Evolutionary conservation across 2,797 vertebrate species (phyloP), one percentile per base, ranked within the genome.

Genomic region (Enteromius thamalakanensis): DNA sequence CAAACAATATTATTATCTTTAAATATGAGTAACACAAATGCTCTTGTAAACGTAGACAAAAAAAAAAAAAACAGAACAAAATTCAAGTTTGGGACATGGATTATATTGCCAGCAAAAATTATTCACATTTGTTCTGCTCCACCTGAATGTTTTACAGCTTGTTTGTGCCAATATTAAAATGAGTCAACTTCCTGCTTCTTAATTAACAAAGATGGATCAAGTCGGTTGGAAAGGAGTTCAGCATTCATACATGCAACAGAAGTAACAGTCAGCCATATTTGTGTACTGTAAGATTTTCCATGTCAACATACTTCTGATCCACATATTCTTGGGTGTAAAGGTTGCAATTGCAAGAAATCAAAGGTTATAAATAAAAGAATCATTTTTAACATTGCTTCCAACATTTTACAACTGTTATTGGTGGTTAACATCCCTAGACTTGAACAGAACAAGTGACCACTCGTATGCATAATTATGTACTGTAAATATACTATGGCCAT

Each of bases 91-190:
- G 83, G 83, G 83, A 81, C 69, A 81, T 72, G 62, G 77, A 80
- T 84, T 86, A 85, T 85, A 87, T 87, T 85, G 75, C 85, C 86
- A 84, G 78, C 75, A 85, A 82, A 83, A 34, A 78, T 11, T 34
- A 80, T 87, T 89, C 85, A 89, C 86, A 87, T 85, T 87, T 71
- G 37, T 65, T 80, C 67, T 84, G 67, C 19, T 67, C 65, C 55
- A 80, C 70, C 64, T 70, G 72, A 76, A 51, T 69, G 62, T 68
- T 40, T 72, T 70, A 72, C 51, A 64, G 84, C 34, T 51, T 42
- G 65, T 55, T 81, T 14, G 67, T 47, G 74, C 23, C 32, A 68
- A 17, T 40, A 29, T 65, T 81, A 40, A 58, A n/a, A 58, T 23
- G 29, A 29, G 26, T 79, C 51, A 11, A 32, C 79, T 29, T 37